These are phyloP conservation scores for Microctonus aethiopoides DNA, from an alignment of 2,888 invertebrate species.

Conservation along the genomic window DNA sequence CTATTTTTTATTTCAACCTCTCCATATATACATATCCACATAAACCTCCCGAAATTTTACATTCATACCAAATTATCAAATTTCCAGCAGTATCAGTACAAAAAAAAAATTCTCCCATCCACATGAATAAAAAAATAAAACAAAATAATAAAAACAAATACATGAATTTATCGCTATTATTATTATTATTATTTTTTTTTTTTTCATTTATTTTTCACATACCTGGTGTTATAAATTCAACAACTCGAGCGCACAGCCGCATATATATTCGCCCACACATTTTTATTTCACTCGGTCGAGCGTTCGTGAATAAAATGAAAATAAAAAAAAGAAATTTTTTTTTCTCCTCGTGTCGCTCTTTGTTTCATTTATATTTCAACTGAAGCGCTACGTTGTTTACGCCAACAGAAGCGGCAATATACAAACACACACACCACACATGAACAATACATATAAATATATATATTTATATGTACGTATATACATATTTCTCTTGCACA, in stretches of 20 bases:
- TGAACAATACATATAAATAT: no score
- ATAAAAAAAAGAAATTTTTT: not conserved
- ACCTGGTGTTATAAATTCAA: constrained; percentile 18
- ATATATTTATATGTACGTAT: no score
- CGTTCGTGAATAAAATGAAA: constrained; percentile 2
- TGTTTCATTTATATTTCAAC: not conserved
- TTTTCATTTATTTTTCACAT: no score
- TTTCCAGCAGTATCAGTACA: no score
- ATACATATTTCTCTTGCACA: no score
- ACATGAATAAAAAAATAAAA: not conserved
- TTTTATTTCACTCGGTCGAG: not conserved
- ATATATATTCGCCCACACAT: constrained; percentile 5
- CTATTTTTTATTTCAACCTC: not conserved
- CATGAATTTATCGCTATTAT: not conserved
- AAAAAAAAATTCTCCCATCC: no score
- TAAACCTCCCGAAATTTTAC: no score
- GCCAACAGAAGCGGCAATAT: not conserved
- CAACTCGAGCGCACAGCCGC: constrained; percentile 35
- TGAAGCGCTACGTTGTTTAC: not conserved
- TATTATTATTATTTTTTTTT: no score
- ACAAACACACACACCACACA: not conserved
- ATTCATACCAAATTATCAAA: no score
- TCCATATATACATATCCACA: not conserved
- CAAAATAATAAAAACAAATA: not conserved
- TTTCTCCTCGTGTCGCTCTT: not conserved